Evolutionary conservation across 1,140 invertebrate species (phyloP), one percentile per base, ranked within the genome.

Genomic region (Mylabris phalerata): DNA sequence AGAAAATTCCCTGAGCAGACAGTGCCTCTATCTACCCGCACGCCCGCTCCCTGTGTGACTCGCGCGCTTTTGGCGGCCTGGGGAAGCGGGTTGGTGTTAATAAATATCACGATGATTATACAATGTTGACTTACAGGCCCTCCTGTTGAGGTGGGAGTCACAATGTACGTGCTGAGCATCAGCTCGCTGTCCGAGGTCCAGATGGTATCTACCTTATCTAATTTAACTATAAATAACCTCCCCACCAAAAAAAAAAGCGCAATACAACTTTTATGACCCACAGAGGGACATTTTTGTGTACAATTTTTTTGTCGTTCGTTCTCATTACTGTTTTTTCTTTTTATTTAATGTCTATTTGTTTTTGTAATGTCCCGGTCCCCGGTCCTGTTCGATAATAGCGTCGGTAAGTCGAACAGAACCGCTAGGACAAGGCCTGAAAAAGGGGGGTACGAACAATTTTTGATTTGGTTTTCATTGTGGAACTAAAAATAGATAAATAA

Each of bases 161-260:
- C 92, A 79, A 95, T 95, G 90, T 93, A 95, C 86, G 91, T 98
- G 82, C 89, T 95, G 82, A 94, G 91, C 83, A 96, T 98, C 85
- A 95, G 91, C 86, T 95, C 93, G 80, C 89, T 97, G 78, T 95
- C 92, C 79, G 94, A 97, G 91, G 93, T 97, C 78, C 92, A 95
- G 88, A 98, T 98, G 95, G 93, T 97, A 91, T 82, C 51, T 60
- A 58, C 45, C 56, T 32, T 57, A 51, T 55, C 41, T 42, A 32
- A 32, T 32, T 32, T 32, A 32, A 32, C 4, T 5, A 4, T 5
- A 5, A 32, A 1, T 5, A 32, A 32, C 32, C 7, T 32, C 1
- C 7, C 7, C 4, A 32, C 32, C 32, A 32, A 5, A 32, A 32
- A 32, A 32, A 32, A 32, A 32, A 32, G 32, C 32, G 32, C 32